Base-by-base conservation (phyloP, 1,140 invertebrate species). In the Palaemon carinicauda region DNA sequence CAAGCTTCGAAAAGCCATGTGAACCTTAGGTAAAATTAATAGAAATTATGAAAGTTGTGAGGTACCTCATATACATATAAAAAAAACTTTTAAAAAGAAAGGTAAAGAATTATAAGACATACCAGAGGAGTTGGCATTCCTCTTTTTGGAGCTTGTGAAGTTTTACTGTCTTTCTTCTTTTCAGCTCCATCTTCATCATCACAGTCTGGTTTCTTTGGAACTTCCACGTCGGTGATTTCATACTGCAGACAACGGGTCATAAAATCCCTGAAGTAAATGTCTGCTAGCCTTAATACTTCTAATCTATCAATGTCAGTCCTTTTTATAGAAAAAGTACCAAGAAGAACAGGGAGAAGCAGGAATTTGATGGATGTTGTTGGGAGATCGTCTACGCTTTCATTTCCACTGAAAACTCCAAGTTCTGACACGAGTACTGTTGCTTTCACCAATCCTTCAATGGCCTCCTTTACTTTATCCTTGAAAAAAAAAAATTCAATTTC, bases 301-400 rank as follows among this genome's bases (percentile, higher is more conserved):
- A 93, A 92, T 82, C 96, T 92, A 65, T 95, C 93, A 3, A 93
- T 91, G 10, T 88, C 84, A 71, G 92, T 94, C n/a, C 95, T 90
- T 92, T 96, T 96, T 78, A 95, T 92, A 7, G 82, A 81, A 10
- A 89, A 69, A n/a, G 73, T 94, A 0, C 96, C 97, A 15, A 98
- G 92, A n/a, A 97, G 91, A 24, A 95, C 96, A 0, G 97, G 97
- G 19, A 98, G 90, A 1, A 98, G 91, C 73, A 98, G 93, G 90
- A 96, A 97, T 90, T 96, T 96, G 2, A 99, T 91, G 90, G 97
- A 95, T 88, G 95, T 94, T 17, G 97, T 97, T 0, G 96, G 91
- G 15, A 98, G 91, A 92, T 99, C 98, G 78, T 97, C 96, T 60
- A 97, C 93, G 31, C 92, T 93, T 93, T 99, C 98, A 92, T 98